Base-by-base conservation (phyloP, 1,140 invertebrate species). In the Cyrtorhinus lividipennis region DNA sequence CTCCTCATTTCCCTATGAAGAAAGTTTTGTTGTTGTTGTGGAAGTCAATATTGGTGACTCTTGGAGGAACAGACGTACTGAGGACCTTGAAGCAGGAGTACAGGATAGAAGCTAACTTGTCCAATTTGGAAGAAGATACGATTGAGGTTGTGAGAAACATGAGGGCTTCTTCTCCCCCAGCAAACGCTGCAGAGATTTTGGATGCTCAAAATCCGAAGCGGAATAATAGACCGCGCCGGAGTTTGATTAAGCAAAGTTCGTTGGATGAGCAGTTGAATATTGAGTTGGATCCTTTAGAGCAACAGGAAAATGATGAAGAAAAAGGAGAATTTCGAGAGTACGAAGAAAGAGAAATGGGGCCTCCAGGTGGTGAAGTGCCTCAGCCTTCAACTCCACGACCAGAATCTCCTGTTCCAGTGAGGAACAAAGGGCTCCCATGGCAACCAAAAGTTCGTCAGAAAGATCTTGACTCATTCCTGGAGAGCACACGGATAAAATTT, bases 1-100 rank as follows among this genome's bases (percentile, higher is more conserved):
- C 91, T 12, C 90, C 93, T 53, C 92, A 96, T 77, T 97, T 95
- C 78, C 95, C 95, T 15, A 96, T 98, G 82, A 97, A 95, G 73
- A 98, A 98, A 78, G 89, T 98, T 60, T 76, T 98, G 24, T 75
- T 98, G n/a, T 74, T 98, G 1, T 72, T 98, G 13, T 98, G 95
- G 95, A 98, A 98, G 78, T 81, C 93, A 1, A 82, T 96, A 53
- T 75, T 98, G 59, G 80, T 95, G 1, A 88, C 90, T 12, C 76
- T 98, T 20, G 95, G 95, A 23, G 94, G 93, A 13, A 90, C 91
- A 65, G 83, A 87, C 63, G 82, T 85, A 27, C 75, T 96, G 1
- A 83, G 85, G 70, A 78, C 83, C 65, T 73, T 86, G 15, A 95
- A 95, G 75, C 78, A 82, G 67, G 75, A 80, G 64, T 84, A 92